These are phyloP conservation scores for Scaptomyza hsui DNA, from an alignment of 1,140 invertebrate species.

Conservation along the genomic window DNA sequence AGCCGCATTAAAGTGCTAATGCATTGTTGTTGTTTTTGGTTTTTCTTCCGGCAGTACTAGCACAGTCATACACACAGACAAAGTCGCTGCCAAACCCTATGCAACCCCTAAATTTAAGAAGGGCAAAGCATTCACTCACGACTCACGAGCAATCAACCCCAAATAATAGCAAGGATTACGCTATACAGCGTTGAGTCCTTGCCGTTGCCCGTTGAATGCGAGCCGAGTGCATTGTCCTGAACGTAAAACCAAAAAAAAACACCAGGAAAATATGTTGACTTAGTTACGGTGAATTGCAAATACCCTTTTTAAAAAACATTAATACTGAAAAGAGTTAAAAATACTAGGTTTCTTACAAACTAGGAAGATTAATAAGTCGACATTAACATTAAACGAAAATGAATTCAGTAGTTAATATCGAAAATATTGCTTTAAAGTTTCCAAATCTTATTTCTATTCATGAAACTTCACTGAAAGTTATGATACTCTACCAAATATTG, in stretches of 20 bases:
- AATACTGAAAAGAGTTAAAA: not conserved
- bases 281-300: not conserved
- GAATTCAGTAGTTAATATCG: too few relatives aligned
- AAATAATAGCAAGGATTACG: slow-evolving; percentile 78
- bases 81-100: slow-evolving; percentile 14
- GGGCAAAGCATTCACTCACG: slow-evolving; percentile 52
- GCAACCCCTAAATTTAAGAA: slow-evolving; percentile 62
- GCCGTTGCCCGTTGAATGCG: slow-evolving; percentile 28
- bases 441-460: too few relatives aligned
- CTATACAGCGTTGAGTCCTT: slow-evolving; percentile 45
- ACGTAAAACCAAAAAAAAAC: slow-evolving; percentile 12
- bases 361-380: too few relatives aligned
- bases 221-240: slow-evolving; percentile 73
- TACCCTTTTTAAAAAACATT: slow-evolving; percentile 7
- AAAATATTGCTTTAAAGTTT: too few relatives aligned
- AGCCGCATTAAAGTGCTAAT: slow-evolving; percentile 83
- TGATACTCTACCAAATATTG: not conserved
- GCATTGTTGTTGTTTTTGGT: slow-evolving; percentile 80
- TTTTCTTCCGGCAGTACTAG: slow-evolving; percentile 24
- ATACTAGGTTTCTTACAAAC: too few relatives aligned
- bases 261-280: not conserved
- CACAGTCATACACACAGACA: not conserved
- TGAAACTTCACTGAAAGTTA: not conserved
- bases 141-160: slow-evolving; percentile 76
- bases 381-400: too few relatives aligned